phyloP scores from a whole-genome alignment of 2,113 vertebrate species.

The Lamprotornis superbus region DNA sequence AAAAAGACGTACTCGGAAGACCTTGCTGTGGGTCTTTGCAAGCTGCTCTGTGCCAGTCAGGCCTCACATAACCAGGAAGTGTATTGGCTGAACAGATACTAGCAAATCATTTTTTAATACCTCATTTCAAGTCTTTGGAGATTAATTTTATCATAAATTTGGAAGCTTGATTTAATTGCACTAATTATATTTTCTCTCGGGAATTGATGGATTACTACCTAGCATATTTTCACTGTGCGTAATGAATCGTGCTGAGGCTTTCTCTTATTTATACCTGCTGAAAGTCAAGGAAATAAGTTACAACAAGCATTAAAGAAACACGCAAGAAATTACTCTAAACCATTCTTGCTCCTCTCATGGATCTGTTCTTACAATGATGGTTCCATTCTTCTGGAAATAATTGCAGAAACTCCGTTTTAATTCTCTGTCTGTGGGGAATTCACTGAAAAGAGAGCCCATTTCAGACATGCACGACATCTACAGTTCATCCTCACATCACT shows the following conservation, averaged over 20 bases:
- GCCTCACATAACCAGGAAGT: neutral
- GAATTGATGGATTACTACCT: constrained; percentile 43
- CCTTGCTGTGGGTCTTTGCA: neutral
- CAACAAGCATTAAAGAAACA: constrained; percentile 1
- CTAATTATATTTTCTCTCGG: constrained; percentile 62
- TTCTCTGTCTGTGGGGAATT: neutral
- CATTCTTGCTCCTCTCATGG: neutral
- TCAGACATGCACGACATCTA: neutral
- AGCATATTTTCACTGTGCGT: neutral
- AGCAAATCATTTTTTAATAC: constrained; percentile 42
- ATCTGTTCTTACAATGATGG: neutral
- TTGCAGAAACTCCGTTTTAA: neutral
- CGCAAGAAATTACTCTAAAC: constrained; percentile 10
- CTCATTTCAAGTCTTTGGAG: constrained; percentile 38
- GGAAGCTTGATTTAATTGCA: constrained; percentile 45
- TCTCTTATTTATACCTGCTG: constrained; percentile 37
- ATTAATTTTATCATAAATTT: constrained; percentile 60
- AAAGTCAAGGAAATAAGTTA: neutral
- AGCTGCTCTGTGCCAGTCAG: neutral
- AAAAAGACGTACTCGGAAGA: neutral
- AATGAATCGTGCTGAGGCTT: constrained; percentile 23
- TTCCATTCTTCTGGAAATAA: neutral
- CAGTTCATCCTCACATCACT: neutral
- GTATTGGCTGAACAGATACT: neutral
- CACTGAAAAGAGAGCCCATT: neutral